Evolutionary conservation across 2,113 vertebrate species (phyloP), one percentile per base, ranked within the genome.

Genomic region (Tachysurus fulvidraco): DNA sequence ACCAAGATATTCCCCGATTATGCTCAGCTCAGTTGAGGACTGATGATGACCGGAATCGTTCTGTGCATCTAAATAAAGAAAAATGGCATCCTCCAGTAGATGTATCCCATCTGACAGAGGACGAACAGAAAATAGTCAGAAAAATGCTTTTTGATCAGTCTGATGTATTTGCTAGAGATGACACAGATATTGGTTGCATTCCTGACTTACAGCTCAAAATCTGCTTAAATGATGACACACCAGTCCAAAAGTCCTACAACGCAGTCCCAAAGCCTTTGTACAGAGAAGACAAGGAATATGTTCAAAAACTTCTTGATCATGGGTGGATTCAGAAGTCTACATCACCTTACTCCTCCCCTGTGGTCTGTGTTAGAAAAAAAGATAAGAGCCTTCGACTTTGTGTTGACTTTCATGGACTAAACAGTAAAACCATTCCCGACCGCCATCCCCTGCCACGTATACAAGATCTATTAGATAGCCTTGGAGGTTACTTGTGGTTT

Each of bases 151-250:
- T 9, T 54, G 79, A 90, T 8, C 21, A 85, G 8, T 89, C 84
- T 7, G 77, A 88, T 74, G 79, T 88, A 0, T 89, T 91, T 67
- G 85, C 87, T 6, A 10, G 36, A 14, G 80, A 65, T 2, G 88
- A 89, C 14, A 65, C 76, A 19, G 88, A 90, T 36, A 90, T 87
- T 25, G 84, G 89, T 0, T 87, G 85, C n/a, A 87, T 88, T 0
- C 62, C 79, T 7, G 60, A 60, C 10, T 13, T 89, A 16, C 28
- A 89, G 8, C 17, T 89, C 3, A 88, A 88, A n/a, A n/a, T n/a
- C n/a, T n/a, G 30, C 50, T 1, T 88, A 0, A n/a, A 10, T 14
- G 89, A 89, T 50, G 28, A 89, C 6, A 83, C 4, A 4, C 79
- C 83, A 3, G 79, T 89, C 0, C 89, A 90, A 28, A 87, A 82